phyloP scores from a whole-genome alignment of 2,113 vertebrate genomes.

The Pachyramphus minor region DNA sequence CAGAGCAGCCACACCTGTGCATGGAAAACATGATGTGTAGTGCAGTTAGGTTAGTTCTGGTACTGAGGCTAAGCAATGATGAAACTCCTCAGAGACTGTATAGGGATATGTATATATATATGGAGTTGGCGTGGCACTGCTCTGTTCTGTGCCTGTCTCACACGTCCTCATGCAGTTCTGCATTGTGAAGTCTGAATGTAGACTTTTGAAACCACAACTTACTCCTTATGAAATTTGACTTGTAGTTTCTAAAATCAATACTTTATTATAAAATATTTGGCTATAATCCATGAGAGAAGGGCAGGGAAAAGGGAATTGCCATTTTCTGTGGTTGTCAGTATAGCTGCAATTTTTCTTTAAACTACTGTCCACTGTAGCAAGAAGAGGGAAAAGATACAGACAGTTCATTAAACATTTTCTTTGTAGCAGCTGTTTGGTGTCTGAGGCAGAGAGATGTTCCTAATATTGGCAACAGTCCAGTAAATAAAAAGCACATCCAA shows the following conservation, averaged over 20 bases:
- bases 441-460: neutral
- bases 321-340: neutral
- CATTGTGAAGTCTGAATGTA: fast-evolving
- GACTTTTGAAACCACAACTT: neutral
- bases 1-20: neutral
- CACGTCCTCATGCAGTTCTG: fast-evolving
- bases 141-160: too few relatives aligned
- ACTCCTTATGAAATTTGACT: neutral
- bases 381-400: neutral
- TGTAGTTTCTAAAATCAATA: neutral
- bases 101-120: too few relatives aligned
- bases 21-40: fast-evolving
- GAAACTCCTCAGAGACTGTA: too few relatives aligned
- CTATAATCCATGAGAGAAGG: neutral
- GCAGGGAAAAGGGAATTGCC: neutral
- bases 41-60: neutral
- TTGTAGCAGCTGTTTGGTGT: neutral
- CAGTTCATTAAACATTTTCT: neutral
- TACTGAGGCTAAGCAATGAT: fast-evolving
- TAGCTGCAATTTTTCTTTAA: neutral
- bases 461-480: neutral
- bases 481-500: neutral
- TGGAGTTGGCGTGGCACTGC: fast-evolving
- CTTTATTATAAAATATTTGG: neutral
- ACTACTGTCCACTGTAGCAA: neutral